Percentiles rank a stretch among this genome's conserved stretches.
phyloP scores from a whole-genome alignment of 2,113 vertebrate species.

The Calyptommatus sinebrachiatus region DNA sequence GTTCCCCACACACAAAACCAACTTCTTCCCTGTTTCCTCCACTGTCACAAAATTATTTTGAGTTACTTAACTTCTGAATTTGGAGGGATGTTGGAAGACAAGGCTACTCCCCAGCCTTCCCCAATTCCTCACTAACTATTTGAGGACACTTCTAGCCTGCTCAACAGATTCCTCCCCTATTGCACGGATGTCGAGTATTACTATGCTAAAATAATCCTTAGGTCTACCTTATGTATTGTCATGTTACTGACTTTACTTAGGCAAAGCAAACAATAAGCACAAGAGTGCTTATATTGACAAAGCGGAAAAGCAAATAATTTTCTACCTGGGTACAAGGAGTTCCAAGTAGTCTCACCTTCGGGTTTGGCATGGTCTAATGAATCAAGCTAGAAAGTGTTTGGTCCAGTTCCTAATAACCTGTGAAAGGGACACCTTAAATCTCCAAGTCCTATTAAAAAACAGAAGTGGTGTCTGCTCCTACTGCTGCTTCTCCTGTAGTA shows the following conservation, averaged over 20 bases:
- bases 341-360: conserved; percentile 38
- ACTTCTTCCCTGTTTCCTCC: too few species aligned
- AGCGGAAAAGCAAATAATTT: conserved; percentile 51
- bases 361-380: background rate
- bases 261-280: conserved; percentile 4
- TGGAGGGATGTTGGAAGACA: too few species aligned
- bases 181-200: background rate
- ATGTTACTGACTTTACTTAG: background rate
- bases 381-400: background rate
- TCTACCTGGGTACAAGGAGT: background rate
- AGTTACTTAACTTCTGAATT: too few species aligned
- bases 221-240: background rate
- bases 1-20: too few species aligned
- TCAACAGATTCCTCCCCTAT: background rate
- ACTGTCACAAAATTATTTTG: too few species aligned
- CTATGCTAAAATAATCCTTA: background rate
- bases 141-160: too few species aligned
- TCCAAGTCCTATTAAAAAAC: background rate
- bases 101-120: background rate
- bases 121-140: background rate
- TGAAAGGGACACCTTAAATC: fast-evolving
- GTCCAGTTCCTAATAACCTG: background rate
- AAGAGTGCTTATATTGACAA: background rate
- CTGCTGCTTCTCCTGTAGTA: background rate
- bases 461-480: background rate